Evolutionary conservation across 2,113 vertebrate species (phyloP), one percentile per base, ranked within the genome.

Genomic region (Antechinus flavipes): DNA sequence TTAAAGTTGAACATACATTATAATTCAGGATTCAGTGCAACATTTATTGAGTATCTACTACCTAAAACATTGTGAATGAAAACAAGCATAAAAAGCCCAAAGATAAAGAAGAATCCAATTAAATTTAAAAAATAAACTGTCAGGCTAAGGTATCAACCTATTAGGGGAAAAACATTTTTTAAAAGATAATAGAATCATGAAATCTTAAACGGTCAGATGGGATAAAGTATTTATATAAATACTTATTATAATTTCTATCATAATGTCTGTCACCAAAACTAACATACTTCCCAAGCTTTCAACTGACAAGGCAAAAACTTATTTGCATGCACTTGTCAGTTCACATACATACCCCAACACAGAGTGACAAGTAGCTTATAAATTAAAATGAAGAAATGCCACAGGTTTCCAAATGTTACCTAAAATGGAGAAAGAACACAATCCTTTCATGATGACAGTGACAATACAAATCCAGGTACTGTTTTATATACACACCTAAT

Each of bases 341-440:
- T 84, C 68, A 76, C 30, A 84, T 1, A 84, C 16, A 68, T 23
- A 56, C 55, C 23, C 23, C 1, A 0, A n/a, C 96, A 97, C 96
- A 98, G 95, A 97, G 96, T 54, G 89, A 94, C 93, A 96, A 93
- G 97, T 92, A 96, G 95, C 93, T 95, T 91, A 94, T 68, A 96
- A 92, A 50, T 68, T 96, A 84, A 61, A 96, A 96, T 95, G 61
- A 97, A 97, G 97, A 98, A 98, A 97, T 94, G 61, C 93, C 97
- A 93, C 27, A 95, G 94, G 93, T 97, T 97, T 90, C 95, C 97
- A 91, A 93, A 96, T 93, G 96, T 11, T 97, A 95, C 95, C 91
- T 93, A 95, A 95, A 97, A 97, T 91, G 97, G 97, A 97, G 24
- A 56, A 95, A 4, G 61, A 54, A 68, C 93, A 95, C 76, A 96